Conservation (phyloP, 2,113 vertebrate species). For the Thymallus thymallus region DNA sequence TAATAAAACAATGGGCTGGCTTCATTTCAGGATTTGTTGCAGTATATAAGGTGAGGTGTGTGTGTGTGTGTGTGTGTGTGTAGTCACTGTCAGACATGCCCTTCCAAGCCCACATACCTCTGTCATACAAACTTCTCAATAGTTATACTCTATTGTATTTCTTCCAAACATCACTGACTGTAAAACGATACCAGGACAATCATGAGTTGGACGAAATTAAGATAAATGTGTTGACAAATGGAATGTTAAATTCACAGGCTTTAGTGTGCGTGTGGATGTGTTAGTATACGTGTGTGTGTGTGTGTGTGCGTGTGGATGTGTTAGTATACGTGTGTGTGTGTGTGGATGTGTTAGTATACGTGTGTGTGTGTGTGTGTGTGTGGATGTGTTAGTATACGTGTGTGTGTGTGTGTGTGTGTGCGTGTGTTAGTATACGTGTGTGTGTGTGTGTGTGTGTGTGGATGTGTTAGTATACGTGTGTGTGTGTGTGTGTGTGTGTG, state of each 20-base stretch:
- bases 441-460: neutral
- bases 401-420: no score
- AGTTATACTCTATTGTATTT: neutral
- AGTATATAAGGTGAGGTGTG: neutral
- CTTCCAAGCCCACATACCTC: constrained; percentile 61
- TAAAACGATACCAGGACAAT: no score
- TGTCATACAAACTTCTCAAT: constrained; percentile 41
- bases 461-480: no score
- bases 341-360: no score
- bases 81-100: no score
- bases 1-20: neutral
- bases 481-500: constrained; percentile 11
- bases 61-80: neutral
- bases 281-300: neutral
- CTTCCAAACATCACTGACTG: no score
- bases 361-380: no score
- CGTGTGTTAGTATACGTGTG: no score
- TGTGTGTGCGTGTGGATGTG: constrained; percentile 4
- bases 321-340: no score
- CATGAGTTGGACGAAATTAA: neutral
- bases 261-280: neutral
- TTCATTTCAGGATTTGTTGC: neutral
- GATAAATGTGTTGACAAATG: neutral
- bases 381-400: no score
- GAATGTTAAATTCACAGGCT: neutral